Evolutionary conservation across 2,888 invertebrate genomes (phyloP), one percentile per base, ranked within the genome.

Genomic region (Kuschelorhynchus macadamiae): DNA sequence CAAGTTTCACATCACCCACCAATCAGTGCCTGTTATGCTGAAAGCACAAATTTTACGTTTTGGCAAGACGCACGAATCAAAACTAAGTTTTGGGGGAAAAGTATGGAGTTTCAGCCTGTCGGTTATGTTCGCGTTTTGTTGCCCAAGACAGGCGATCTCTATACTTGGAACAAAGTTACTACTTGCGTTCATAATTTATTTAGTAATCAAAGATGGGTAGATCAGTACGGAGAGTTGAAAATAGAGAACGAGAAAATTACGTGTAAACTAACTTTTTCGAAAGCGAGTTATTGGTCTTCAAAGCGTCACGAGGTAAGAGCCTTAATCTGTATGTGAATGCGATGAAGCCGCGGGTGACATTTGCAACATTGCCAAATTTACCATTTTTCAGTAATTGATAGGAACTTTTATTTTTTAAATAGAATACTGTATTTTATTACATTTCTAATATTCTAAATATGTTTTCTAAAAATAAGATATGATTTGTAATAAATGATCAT

Each of bases 1-100:
- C 94, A 94, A 88, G 93, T 94, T 1, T 92, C 92, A 52, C 94
- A 94, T 82, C 94, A 94, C 84, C 94, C 94, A 1, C 94, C 94
- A 0, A 88, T 94, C 18, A 92, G 92, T 60, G 92, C 92, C 17
- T 93, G 93, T 76, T 89, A 92, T 85, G 93, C 93, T 50, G 91
- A 92, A 80, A 91, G 92, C 2, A 84, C 88, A 36, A 90, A 89
- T 79, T 94, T 92, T 86, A 86, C 87, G 18, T 91, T 93, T 83
- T 93, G 92, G 91, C 94, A 94, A 85, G 93, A 94, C 81, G 90
- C 92, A 8, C 86, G 93, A 73, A 91, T 93, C 76, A 93, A 93
- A 84, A 94, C 93, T 65, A 94, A 93, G 85, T 94, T 94, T 85
- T 94, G 94, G 94, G 94, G 94, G 68, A 94, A 94, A 84, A 93